These are phyloP conservation scores for Falco punctatus DNA, from an alignment of 2,113 vertebrate species.

Conservation along the genomic window DNA sequence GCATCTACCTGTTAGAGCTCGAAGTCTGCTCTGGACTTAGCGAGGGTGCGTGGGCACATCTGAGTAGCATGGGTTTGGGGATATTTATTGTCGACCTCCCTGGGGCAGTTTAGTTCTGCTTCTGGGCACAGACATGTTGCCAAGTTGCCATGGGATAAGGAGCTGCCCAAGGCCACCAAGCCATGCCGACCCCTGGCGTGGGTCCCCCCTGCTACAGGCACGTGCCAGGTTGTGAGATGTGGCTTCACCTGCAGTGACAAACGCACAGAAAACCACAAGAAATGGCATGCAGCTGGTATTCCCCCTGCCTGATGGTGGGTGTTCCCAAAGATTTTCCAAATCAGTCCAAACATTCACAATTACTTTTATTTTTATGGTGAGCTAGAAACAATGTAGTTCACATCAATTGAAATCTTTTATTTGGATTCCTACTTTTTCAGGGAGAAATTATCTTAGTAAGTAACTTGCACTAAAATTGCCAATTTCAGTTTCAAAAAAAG, in stretches of 20 bases:
- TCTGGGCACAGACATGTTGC: neutral
- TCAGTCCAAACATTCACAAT: neutral
- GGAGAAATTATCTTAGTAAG: neutral
- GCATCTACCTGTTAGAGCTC: neutral
- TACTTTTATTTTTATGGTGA: neutral
- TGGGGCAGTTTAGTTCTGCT: neutral
- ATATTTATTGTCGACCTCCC: rapidly evolving
- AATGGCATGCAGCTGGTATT: neutral
- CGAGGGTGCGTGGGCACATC: rapidly evolving
- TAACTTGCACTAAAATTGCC: neutral
- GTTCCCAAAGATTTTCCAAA: neutral
- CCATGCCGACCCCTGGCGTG: rapidly evolving
- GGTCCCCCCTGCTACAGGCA: neutral
- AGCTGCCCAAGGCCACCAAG: neutral
- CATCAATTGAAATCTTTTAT: neutral
- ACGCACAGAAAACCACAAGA: neutral
- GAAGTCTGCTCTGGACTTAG: neutral
- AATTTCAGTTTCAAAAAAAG: neutral
- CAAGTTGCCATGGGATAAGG: neutral
- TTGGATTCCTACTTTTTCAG: neutral
- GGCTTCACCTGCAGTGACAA: neutral
- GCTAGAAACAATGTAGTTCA: neutral
- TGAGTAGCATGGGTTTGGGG: neutral
- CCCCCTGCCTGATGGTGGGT: neutral
- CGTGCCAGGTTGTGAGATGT: rapidly evolving